A percentile compares a stretch with the other conserved stretches of the same genome.
phyloP scores from a whole-genome alignment of 2,113 vertebrate species.

The Noctilio leporinus region DNA sequence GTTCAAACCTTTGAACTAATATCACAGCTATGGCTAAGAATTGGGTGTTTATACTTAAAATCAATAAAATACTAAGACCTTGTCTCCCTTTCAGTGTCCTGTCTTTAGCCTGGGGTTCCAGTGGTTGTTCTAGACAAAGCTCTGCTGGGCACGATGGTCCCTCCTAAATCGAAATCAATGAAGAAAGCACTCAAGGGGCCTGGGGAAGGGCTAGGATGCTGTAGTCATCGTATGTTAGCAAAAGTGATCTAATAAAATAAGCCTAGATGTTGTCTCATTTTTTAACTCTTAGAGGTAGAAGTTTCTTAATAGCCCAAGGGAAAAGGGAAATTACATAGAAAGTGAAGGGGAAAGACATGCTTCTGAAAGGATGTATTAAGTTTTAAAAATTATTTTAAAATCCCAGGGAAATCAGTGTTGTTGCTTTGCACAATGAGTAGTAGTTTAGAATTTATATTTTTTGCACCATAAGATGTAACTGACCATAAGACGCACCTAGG shows the following conservation, averaged over 20 bases:
- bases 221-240: background rate
- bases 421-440: background rate
- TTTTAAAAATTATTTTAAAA: background rate
- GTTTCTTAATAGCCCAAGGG: background rate
- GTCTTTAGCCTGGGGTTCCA: background rate
- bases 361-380: background rate
- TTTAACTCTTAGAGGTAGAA: background rate
- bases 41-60: background rate
- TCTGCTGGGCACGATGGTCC: too few species aligned
- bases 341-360: background rate
- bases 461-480: too few species aligned
- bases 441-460: too few species aligned
- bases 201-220: background rate
- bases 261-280: background rate
- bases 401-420: background rate
- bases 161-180: background rate
- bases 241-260: background rate
- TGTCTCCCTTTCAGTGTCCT: background rate
- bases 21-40: background rate
- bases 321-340: background rate
- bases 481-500: too few species aligned
- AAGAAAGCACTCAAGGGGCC: background rate
- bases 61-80: background rate
- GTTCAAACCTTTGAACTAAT: background rate
- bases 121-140: background rate